Evolutionary conservation across 2,888 invertebrate species (phyloP).

Genomic region (Cyrtodaria siliqua): DNA sequence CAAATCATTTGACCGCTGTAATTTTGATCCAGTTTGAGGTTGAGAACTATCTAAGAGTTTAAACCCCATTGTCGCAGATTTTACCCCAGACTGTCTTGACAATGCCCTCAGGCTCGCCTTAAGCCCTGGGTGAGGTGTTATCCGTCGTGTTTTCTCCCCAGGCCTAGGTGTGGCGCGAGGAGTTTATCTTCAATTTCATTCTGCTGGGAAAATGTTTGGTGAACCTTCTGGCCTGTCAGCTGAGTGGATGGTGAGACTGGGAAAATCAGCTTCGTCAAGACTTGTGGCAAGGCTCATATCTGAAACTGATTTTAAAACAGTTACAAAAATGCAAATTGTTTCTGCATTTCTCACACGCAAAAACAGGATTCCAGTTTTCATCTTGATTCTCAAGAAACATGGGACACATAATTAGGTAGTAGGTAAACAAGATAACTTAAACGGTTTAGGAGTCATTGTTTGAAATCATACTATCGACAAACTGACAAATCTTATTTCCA

Average conservation of each 20-base stretch:
- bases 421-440: too few species aligned
- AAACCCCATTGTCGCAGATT: conserved; percentile 32
- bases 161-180: neutral
- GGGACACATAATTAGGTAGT: too few species aligned
- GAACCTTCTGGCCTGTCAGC: conserved; percentile 2
- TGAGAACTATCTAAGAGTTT: conserved; percentile 20
- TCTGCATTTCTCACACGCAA: too few species aligned
- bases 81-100: conserved; percentile 36
- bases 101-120: conserved; percentile 34
- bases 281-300: conserved; percentile 36
- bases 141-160: conserved; percentile 24
- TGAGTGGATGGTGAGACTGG: conserved; percentile 61
- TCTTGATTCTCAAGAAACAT: too few species aligned
- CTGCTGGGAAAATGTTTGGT: conserved; percentile 22
- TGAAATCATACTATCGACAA: too few species aligned
- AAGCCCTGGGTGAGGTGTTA: conserved; percentile 31
- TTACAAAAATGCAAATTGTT: too few species aligned
- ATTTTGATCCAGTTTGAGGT: neutral
- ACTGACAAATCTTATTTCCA: too few species aligned
- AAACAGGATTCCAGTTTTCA: too few species aligned
- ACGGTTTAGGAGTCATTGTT: too few species aligned
- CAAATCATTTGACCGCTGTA: neutral
- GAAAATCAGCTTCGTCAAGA: conserved; percentile 46
- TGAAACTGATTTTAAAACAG: too few species aligned
- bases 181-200: conserved; percentile 17